Evolutionary conservation across 2,888 invertebrate species (phyloP).

Genomic region (Lapara coniferarum): DNA sequence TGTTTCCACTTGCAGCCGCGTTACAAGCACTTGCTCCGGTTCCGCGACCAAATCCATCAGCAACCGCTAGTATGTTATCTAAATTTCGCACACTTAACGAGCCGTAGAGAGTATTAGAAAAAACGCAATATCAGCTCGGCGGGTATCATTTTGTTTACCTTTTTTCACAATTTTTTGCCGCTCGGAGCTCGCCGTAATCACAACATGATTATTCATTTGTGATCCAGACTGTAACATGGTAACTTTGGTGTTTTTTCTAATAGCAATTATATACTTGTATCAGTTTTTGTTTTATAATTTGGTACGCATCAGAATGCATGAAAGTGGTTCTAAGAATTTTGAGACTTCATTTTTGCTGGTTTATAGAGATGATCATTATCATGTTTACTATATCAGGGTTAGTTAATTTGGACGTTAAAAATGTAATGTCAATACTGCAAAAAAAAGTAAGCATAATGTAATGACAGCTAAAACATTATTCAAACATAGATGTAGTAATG

Average conservation of each 20-base stretch:
- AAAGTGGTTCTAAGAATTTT: too few species aligned
- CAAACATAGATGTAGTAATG: too few species aligned
- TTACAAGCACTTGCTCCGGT: too few species aligned
- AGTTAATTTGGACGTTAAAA: too few species aligned
- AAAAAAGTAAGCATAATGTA: too few species aligned
- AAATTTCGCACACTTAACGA: conserved; percentile 58
- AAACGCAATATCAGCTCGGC: conserved; percentile 29
- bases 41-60: neutral
- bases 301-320: neutral
- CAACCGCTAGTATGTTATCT: conserved; percentile 31
- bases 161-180: conserved; percentile 36
- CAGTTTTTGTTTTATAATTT: neutral
- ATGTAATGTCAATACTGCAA: too few species aligned
- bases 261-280: conserved; percentile 9
- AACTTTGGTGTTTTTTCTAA: conserved; percentile 5
- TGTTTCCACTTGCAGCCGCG: too few species aligned
- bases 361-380: too few species aligned
- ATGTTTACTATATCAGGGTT: too few species aligned
- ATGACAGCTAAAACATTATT: too few species aligned
- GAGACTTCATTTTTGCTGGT: too few species aligned
- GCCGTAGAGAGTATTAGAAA: conserved; percentile 43
- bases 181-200: conserved; percentile 33
- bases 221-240: conserved; percentile 16
- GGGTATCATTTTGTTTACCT: conserved; percentile 38
- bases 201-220: conserved; percentile 36